Evolutionary conservation across 1,140 invertebrate genomes (phyloP).

Genomic region (Triops longicaudatus): DNA sequence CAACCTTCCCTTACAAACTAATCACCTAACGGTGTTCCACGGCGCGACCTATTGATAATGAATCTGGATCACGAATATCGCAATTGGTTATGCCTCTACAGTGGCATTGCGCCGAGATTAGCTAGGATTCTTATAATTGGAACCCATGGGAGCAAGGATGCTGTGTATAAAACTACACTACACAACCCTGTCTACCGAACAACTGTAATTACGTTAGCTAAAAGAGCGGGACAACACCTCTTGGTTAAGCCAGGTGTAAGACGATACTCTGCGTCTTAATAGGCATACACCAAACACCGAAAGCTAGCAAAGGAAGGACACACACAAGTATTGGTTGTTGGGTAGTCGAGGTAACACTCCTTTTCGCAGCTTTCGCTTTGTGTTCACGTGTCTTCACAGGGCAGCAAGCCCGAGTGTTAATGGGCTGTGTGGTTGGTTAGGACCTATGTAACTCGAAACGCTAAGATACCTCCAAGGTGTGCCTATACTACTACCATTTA

Average conservation of each 20-base stretch:
- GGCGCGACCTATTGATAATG: background rate
- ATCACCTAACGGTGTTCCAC: constrained; percentile 4
- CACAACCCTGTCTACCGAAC: background rate
- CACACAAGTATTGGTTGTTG: background rate
- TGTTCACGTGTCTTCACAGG: constrained; percentile 13
- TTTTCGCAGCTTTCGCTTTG: background rate
- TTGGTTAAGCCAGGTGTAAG: constrained; percentile 1
- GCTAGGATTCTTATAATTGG: constrained; percentile 6
- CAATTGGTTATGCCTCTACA: background rate
- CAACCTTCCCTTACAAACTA: background rate
- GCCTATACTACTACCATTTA: background rate
- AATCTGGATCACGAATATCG: constrained; percentile 12
- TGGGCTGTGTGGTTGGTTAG: background rate
- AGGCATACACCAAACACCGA: background rate
- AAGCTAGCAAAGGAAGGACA: background rate
- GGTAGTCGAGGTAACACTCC: background rate
- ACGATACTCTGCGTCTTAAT: background rate
- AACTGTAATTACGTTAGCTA: background rate
- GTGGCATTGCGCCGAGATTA: background rate
- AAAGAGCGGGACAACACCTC: background rate
- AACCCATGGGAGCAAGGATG: background rate
- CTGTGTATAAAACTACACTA: background rate
- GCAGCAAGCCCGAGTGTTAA: constrained; percentile 9
- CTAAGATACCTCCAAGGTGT: constrained; percentile 10
- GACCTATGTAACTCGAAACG: background rate